Conservation (phyloP, 2,888 invertebrate genomes). For the Hesperia comma region DNA sequence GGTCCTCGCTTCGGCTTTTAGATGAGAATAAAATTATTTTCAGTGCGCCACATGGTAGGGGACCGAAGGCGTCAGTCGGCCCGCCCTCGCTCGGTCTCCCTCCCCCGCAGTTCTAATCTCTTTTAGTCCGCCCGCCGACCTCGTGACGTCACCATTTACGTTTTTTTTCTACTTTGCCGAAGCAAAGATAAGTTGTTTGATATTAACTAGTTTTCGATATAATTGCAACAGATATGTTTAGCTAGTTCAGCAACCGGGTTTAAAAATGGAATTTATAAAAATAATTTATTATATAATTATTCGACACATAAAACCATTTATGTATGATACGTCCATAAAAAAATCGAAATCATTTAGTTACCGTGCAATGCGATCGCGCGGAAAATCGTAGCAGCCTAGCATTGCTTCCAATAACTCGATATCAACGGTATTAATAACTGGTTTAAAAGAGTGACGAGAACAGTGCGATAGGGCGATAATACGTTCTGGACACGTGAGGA, state of each 20-base stretch:
- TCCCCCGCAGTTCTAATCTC: slow-evolving; percentile 70
- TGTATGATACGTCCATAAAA: too few relatives aligned
- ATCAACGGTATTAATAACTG: slow-evolving; percentile 66
- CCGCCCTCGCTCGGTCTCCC: slow-evolving; percentile 56
- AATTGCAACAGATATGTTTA: neutral
- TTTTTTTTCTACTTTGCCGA: slow-evolving; percentile 63
- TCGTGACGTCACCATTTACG: slow-evolving; percentile 74
- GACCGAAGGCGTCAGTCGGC: slow-evolving; percentile 52
- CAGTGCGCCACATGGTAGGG: slow-evolving; percentile 53
- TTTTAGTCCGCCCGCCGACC: slow-evolving; percentile 67
- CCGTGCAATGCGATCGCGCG: too few relatives aligned
- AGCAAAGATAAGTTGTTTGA: slow-evolving; percentile 69
- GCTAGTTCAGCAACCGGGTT: too few relatives aligned
- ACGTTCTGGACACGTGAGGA: slow-evolving; percentile 58
- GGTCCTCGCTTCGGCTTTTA: neutral
- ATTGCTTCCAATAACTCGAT: neutral
- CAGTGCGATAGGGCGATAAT: slow-evolving; percentile 52
- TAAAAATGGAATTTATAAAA: too few relatives aligned
- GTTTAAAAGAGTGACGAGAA: slow-evolving; percentile 59
- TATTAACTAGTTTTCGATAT: slow-evolving; percentile 28
- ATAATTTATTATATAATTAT: too few relatives aligned
- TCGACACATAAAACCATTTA: too few relatives aligned
- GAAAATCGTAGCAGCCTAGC: too few relatives aligned
- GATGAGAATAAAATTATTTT: slow-evolving; percentile 17
- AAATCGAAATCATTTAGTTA: neutral